A percentile compares a stretch with the other conserved stretches of the same genome.
phyloP scores from a whole-genome alignment of 2,888 invertebrate species.

The Drosophila incognita region DNA sequence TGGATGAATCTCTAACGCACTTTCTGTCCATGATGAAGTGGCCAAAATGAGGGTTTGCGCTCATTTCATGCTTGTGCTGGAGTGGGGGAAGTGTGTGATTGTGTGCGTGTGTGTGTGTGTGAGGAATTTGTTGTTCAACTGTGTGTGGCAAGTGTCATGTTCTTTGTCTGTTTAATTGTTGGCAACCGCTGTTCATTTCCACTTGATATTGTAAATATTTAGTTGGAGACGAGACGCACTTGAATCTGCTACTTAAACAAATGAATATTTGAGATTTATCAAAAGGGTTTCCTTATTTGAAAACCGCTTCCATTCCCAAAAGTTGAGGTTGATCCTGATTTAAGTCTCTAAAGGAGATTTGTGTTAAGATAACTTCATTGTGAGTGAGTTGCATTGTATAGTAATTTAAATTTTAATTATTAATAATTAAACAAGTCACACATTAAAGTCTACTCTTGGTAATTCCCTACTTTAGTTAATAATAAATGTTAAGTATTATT shows the following conservation, averaged over 20 bases:
- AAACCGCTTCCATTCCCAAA: not conserved
- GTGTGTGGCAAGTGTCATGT: constrained; percentile 45
- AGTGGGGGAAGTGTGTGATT: not conserved
- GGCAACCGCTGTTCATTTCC: constrained; percentile 33
- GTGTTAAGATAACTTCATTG: not conserved
- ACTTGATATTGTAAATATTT: constrained; percentile 31
- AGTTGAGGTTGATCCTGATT: not conserved
- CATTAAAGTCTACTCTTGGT: no score
- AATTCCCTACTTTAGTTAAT: not conserved
- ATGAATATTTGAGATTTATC: constrained; percentile 7
- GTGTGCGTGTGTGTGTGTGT: constrained; percentile 6
- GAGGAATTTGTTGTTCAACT: constrained; percentile 42
- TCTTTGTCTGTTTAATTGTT: constrained; percentile 48
- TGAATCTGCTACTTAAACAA: constrained; percentile 1
- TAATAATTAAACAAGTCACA: no score
- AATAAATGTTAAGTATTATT: not conserved
- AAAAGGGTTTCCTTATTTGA: not conserved
- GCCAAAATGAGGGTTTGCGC: constrained; percentile 15
- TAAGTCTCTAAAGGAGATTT: not conserved
- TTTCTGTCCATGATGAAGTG: constrained; percentile 46
- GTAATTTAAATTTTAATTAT: no score
- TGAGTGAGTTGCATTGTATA: no score
- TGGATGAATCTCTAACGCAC: constrained; percentile 57
- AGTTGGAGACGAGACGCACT: constrained; percentile 10
- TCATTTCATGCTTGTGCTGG: not conserved